These are phyloP conservation scores for Anoncus sp. DNA, from an alignment of 2,888 invertebrate species.

Conservation along the genomic window DNA sequence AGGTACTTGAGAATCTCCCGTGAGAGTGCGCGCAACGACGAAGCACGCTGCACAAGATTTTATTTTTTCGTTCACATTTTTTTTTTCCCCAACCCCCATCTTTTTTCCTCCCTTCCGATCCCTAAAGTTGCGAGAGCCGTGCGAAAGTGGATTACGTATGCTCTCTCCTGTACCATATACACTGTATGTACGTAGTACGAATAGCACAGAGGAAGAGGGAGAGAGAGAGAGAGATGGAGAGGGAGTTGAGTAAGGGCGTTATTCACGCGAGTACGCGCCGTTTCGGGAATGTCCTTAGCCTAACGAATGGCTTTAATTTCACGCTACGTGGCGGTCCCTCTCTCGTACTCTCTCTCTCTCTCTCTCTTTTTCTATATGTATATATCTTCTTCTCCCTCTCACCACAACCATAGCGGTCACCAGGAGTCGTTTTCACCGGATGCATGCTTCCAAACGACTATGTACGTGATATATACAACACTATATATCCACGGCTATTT, in stretches of 20 bases:
- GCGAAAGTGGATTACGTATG: constrained; percentile 48
- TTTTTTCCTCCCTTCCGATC: constrained; percentile 65
- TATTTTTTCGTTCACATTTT: constrained; percentile 54
- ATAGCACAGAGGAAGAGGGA: constrained; percentile 22
- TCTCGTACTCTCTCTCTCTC: constrained; percentile 32
- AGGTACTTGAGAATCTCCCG: constrained; percentile 35
- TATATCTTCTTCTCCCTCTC: too few species aligned
- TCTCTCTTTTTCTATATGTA: constrained; percentile 24
- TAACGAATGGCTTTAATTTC: constrained; percentile 75
- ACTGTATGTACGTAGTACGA: constrained; percentile 20
- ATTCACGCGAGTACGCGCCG: constrained; percentile 64
- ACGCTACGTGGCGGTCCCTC: constrained; percentile 65
- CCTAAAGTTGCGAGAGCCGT: constrained; percentile 21
- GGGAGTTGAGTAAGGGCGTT: constrained; percentile 48
- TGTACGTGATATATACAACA: constrained; percentile 39
- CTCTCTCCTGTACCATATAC: constrained; percentile 4
- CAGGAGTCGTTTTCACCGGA: constrained; percentile 60
- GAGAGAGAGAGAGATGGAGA: too few species aligned
- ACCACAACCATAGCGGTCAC: constrained; percentile 56
- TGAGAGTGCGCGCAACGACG: constrained; percentile 35
- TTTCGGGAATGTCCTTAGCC: constrained; percentile 68
- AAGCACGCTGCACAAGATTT: constrained; percentile 22
- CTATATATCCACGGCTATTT: constrained; percentile 30
- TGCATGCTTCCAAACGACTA: constrained; percentile 57
- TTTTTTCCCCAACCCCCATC: constrained; percentile 24